These are phyloP conservation scores for Blastobasis adustella DNA, from an alignment of 2,888 invertebrate species.

Conservation along the genomic window DNA sequence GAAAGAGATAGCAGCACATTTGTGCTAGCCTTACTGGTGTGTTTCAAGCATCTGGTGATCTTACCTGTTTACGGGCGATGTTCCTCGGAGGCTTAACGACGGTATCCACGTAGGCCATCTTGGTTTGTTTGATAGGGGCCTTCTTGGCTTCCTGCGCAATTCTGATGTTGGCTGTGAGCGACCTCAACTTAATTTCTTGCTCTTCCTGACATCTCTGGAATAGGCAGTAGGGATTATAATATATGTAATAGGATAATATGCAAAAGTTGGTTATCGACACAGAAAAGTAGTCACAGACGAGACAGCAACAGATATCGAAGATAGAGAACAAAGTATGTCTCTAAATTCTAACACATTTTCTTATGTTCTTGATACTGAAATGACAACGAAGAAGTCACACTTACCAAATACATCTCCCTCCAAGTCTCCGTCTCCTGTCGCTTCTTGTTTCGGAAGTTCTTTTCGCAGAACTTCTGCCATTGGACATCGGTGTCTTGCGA, in stretches of 20 bases:
- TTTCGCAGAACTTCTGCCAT: constrained; percentile 90
- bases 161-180: constrained; percentile 88
- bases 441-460: constrained; percentile 82
- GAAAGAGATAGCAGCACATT: no score
- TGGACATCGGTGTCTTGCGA: constrained; percentile 92
- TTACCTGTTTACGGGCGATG: constrained; percentile 86
- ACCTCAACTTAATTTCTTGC: constrained; percentile 86
- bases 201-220: constrained; percentile 87
- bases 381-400: no score
- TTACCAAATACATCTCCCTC: constrained; percentile 91
- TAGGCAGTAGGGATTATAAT: no score
- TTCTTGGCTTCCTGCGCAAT: constrained; percentile 85
- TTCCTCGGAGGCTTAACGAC: constrained; percentile 92
- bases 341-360: no score
- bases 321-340: no score
- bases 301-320: no score
- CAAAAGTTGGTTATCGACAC: no score
- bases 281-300: no score
- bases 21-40: no score
- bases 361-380: no score
- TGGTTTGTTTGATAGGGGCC: constrained; percentile 88
- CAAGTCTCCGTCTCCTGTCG: constrained; percentile 91
- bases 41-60: constrained; percentile 1
- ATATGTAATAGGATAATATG: no score
- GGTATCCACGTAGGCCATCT: constrained; percentile 93